Conservation (phyloP, 2,888 invertebrate genomes). For the Dynastes maya region DNA sequence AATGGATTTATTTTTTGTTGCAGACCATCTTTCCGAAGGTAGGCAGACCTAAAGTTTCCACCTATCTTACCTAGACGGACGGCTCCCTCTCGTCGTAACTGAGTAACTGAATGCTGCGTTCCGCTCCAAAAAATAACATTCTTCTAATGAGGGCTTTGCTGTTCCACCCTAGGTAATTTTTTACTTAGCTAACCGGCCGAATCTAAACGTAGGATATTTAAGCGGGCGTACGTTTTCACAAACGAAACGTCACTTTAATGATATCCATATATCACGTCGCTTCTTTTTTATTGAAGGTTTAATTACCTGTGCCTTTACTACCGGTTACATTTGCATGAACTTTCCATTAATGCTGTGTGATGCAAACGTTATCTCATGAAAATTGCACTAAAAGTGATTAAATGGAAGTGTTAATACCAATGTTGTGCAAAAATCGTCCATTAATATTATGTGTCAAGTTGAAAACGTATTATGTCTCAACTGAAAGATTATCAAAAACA, state of each 20-base stretch:
- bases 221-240: neutral
- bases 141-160: slow-evolving; percentile 21
- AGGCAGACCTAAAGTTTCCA: neutral
- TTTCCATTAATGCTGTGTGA: neutral
- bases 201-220: slow-evolving; percentile 5
- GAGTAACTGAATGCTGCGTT: neutral
- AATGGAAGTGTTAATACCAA: too few species aligned
- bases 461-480: too few species aligned
- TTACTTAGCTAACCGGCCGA: neutral
- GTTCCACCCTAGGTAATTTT: slow-evolving; percentile 22
- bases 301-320: neutral
- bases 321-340: slow-evolving; percentile 19
- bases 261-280: slow-evolving; percentile 9
- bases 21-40: neutral
- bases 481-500: too few species aligned
- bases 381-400: too few species aligned
- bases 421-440: too few species aligned
- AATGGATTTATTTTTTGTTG: slow-evolving; percentile 6
- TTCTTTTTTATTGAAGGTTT: neutral
- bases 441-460: too few species aligned
- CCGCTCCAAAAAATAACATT: slow-evolving; percentile 22
- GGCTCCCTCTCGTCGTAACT: slow-evolving; percentile 1
- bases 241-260: slow-evolving; percentile 15
- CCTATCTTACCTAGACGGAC: neutral
- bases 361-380: too few species aligned